Evolutionary conservation across 2,113 vertebrate genomes (phyloP).

Genomic region (Corythornis cristatus): DNA sequence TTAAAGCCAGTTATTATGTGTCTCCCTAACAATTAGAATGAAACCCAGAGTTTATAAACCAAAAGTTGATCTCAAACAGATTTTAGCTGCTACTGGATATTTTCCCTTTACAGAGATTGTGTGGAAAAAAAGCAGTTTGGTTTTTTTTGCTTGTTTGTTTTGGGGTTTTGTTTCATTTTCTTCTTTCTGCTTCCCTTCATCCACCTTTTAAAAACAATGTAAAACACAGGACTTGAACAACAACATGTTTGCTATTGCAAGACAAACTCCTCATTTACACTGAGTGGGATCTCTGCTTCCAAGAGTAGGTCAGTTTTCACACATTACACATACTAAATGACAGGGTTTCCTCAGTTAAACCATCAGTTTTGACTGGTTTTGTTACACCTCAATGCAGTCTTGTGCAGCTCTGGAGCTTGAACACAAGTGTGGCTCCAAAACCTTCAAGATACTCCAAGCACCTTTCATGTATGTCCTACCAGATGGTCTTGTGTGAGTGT

Average conservation of each 20-base stretch:
- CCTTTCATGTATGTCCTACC: neutral
- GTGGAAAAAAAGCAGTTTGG: rapidly evolving
- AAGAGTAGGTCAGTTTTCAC: neutral
- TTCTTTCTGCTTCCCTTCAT: neutral
- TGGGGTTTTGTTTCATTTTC: too few species aligned
- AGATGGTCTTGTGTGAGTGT: neutral
- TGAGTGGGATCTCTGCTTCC: neutral
- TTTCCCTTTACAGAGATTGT: neutral
- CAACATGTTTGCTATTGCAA: neutral
- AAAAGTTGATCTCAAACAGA: neutral
- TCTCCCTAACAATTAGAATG: slow-evolving; percentile 53
- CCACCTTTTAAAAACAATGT: neutral
- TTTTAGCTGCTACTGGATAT: neutral
- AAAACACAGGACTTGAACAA: neutral
- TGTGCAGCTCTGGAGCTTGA: neutral
- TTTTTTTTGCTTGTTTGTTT: too few species aligned
- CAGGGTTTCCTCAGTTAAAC: neutral
- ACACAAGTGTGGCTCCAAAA: neutral
- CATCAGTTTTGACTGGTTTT: neutral
- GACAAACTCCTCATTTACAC: neutral
- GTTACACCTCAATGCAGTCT: neutral
- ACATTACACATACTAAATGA: rapidly evolving
- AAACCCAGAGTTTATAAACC: slow-evolving; percentile 42
- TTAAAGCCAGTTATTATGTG: slow-evolving; percentile 56
- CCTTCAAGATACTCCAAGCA: neutral